Evolutionary conservation across 2,888 invertebrate genomes (phyloP).

Genomic region (Aporophyla nigra): DNA sequence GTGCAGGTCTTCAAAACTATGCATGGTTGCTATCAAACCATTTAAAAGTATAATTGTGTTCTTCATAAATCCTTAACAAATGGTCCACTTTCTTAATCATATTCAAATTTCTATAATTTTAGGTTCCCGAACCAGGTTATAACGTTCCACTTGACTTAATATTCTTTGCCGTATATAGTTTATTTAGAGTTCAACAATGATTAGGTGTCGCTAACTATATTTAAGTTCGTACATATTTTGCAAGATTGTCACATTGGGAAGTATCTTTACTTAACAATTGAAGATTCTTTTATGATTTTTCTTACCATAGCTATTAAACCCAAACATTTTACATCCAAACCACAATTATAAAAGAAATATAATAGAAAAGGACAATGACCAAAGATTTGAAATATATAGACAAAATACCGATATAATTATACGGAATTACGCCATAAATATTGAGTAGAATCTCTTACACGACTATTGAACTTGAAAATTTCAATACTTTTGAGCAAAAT

Average conservation of each 20-base stretch:
- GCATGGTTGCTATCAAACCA: too few species aligned
- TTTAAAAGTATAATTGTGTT: too few species aligned
- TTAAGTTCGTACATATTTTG: neutral
- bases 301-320: neutral
- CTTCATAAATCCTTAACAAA: too few species aligned
- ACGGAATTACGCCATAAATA: conserved; percentile 54
- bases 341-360: conserved; percentile 16
- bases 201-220: neutral
- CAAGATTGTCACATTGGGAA: neutral
- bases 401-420: conserved; percentile 34
- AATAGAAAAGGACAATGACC: conserved; percentile 35
- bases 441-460: conserved; percentile 54
- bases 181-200: neutral
- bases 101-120: too few species aligned
- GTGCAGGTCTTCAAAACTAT: too few species aligned
- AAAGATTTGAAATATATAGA: conserved; percentile 19
- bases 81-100: too few species aligned
- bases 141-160: too few species aligned
- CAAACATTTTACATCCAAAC: conserved; percentile 4
- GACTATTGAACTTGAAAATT: conserved; percentile 63
- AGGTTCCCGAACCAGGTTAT: too few species aligned
- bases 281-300: conserved; percentile 13
- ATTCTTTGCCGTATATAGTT: too few species aligned
- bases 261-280: neutral
- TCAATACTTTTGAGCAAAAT: conserved; percentile 48